Evolutionary conservation across 2,797 vertebrate genomes (phyloP).

Genomic region (Acanthurus leucopareius): DNA sequence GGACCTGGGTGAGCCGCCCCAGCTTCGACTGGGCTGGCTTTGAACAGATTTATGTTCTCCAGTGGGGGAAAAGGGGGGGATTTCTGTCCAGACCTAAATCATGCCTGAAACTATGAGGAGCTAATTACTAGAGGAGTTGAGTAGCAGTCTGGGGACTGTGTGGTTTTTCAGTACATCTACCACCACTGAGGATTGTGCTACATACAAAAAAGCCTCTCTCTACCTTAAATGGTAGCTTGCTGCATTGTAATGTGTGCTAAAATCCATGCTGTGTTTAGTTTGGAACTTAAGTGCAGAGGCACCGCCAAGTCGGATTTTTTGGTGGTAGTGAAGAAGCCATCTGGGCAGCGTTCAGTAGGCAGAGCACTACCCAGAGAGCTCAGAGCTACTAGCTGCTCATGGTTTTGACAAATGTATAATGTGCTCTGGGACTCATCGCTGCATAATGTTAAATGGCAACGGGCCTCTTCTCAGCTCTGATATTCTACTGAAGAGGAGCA

Average conservation of each 20-base stretch:
- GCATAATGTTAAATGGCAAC: conserved; percentile 60
- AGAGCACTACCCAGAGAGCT: conserved; percentile 45
- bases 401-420: conserved; percentile 67
- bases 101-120: conserved; percentile 69
- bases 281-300: conserved; percentile 53
- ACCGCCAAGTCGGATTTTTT: conserved; percentile 57
- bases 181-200: conserved; percentile 37
- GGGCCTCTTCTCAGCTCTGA: conserved; percentile 36
- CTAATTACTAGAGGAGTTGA: conserved; percentile 78
- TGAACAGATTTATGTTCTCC: conserved; percentile 79
- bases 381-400: conserved; percentile 47
- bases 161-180: conserved; percentile 58
- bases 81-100: conserved; percentile 75
- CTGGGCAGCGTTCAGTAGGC: conserved; percentile 63
- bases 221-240: conserved; percentile 32
- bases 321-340: conserved; percentile 58
- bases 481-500: conserved; percentile 19
- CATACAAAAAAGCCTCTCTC: conserved; percentile 38
- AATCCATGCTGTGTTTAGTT: conserved; percentile 49
- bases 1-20: conserved; percentile 49
- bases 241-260: conserved; percentile 37
- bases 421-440: conserved; percentile 61
- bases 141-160: conserved; percentile 54
- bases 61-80: conserved; percentile 50
- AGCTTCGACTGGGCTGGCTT: conserved; percentile 57